These are phyloP conservation scores for Heteromormyrus szaboi DNA, from an alignment of 2,797 vertebrate genomes.

Conservation along the genomic window DNA sequence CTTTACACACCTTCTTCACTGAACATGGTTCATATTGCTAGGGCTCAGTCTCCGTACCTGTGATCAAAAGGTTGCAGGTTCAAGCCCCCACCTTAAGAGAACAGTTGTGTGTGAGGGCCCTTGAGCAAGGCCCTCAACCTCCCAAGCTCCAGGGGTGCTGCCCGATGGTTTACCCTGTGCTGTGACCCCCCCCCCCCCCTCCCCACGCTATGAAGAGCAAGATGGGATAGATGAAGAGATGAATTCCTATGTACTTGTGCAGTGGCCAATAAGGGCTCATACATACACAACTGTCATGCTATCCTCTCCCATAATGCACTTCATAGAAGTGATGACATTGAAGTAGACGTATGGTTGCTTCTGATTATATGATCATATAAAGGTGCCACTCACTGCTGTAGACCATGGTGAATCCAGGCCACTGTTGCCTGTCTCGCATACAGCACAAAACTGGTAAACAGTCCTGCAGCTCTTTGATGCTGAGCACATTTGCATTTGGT, in stretches of 20 bases:
- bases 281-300: conserved; percentile 76
- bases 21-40: background rate
- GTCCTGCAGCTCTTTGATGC: background rate
- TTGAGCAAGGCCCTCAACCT: background rate
- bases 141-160: background rate
- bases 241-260: background rate
- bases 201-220: background rate
- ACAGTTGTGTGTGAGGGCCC: background rate
- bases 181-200: background rate
- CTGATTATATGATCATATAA: background rate
- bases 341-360: background rate
- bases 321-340: conserved; percentile 78
- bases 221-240: background rate
- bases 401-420: background rate
- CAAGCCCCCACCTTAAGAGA: background rate
- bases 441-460: background rate
- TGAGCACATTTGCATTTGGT: background rate
- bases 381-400: background rate
- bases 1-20: background rate
- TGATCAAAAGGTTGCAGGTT: background rate
- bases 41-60: background rate
- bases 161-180: background rate
- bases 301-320: conserved; percentile 92
- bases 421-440: background rate
- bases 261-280: background rate